Base-by-base conservation (phyloP, 64 coral and sea anemone genomes). In the Dendronephthya gigantea region DNA sequence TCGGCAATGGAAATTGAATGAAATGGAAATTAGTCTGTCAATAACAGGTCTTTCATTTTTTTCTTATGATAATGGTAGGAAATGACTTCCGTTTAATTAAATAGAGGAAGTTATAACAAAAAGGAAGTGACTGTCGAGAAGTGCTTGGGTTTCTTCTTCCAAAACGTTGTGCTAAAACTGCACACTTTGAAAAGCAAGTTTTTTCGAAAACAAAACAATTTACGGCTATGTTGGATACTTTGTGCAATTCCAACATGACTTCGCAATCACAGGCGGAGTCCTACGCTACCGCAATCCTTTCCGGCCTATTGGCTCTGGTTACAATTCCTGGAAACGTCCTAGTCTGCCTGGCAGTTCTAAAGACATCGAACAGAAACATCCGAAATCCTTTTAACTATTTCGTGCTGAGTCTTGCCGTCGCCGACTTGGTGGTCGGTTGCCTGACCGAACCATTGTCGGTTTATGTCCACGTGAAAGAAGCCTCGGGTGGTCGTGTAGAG, bases 371-470 rank as follows among this genome's bases (percentile, higher is more conserved):
- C 69, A 82, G 32, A 12, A 88, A 82, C 29, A 38, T 88, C 6
- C 3, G 86, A 19, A 38, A 72, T 33, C 86, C 86, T n/a, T 88
- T 88, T 31, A 88, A 52, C 27, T 82, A 51, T 22, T 52, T 88
- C 0, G 23, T 88, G 1, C 15, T 52, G 10, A 88, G 81, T 41
- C 86, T 88, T 1, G 86, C 86, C 30, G 15, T 55, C 9, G 74
- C 86, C 9, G 89, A 90, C 35, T 50, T 90, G 43, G 52, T 90
- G 33, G 89, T 90, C 28, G 89, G 89, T 31, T 39, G 84, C 7
- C 48, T 90, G 0, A 84, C 85, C 34, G 84, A 85, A 11, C 89
- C 89, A 0, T 17, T 90, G 43, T 90, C 83, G 8, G 79, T 90
- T 13, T 90, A 84, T 83, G 79, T 59, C 34, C 83, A 90, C 45